These are phyloP conservation scores for Enoplolaimus lenunculus DNA, from an alignment of 2,888 invertebrate genomes.

Conservation along the genomic window DNA sequence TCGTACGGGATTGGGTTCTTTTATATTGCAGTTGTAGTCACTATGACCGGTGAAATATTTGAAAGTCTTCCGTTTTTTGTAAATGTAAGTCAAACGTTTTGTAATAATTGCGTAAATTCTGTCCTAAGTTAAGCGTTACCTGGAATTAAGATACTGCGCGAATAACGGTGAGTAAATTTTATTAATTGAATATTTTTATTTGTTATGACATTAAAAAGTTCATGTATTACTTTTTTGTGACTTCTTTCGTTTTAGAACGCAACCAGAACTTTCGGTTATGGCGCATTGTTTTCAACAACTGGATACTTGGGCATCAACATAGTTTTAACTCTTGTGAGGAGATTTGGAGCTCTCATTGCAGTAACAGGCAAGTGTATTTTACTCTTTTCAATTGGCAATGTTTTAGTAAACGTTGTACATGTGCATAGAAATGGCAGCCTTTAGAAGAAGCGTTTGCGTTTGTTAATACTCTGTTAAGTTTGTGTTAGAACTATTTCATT, in stretches of 20 bases:
- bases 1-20: slow-evolving; percentile 75
- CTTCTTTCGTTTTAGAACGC: slow-evolving; percentile 44
- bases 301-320: slow-evolving; percentile 87
- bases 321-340: slow-evolving; percentile 71
- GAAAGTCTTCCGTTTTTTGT: too few relatives aligned
- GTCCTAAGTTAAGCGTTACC: too few relatives aligned
- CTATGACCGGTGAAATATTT: slow-evolving; percentile 57
- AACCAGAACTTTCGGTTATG: slow-evolving; percentile 63
- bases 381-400: slow-evolving; percentile 31
- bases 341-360: slow-evolving; percentile 76
- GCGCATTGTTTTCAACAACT: slow-evolving; percentile 65
- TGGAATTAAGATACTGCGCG: too few relatives aligned
- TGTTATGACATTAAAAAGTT: slow-evolving; percentile 16
- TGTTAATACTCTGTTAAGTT: too few relatives aligned
- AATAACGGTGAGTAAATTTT: too few relatives aligned
- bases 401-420: too few relatives aligned
- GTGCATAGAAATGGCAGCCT: too few relatives aligned
- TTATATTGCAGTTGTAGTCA: slow-evolving; percentile 61
- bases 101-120: too few relatives aligned
- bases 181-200: slow-evolving; percentile 19
- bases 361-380: slow-evolving; percentile 51
- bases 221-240: slow-evolving; percentile 16
- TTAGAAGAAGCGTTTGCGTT: too few relatives aligned
- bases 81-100: too few relatives aligned
- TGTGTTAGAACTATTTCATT: too few relatives aligned